These are phyloP conservation scores for Elgonia sp. DNA, from an alignment of 2,888 invertebrate species.

Conservation along the genomic window DNA sequence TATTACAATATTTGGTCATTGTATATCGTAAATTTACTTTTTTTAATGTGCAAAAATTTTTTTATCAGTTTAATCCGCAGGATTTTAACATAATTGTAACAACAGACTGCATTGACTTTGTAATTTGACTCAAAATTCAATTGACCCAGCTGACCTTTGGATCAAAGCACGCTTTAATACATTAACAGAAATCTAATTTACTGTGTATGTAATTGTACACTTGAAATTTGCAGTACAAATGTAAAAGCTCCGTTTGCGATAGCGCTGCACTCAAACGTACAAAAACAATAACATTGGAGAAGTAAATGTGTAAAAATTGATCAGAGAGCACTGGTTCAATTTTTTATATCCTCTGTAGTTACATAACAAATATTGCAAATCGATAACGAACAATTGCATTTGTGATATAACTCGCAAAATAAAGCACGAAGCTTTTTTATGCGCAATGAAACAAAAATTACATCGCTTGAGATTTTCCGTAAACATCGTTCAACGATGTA, in stretches of 20 bases:
- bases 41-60: too few relatives aligned
- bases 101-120: not conserved
- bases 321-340: not conserved
- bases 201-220: not conserved
- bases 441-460: not conserved
- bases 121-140: not conserved
- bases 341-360: not conserved
- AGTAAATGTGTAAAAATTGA: slow-evolving; percentile 6
- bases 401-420: slow-evolving; percentile 13
- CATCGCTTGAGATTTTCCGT: not conserved
- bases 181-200: slow-evolving; percentile 3
- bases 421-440: not conserved
- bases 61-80: too few relatives aligned
- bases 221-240: not conserved
- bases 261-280: not conserved
- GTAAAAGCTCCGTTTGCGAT: not conserved
- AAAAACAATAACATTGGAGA: not conserved
- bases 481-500: not conserved
- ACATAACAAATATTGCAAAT: slow-evolving; percentile 35
- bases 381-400: slow-evolving; percentile 22
- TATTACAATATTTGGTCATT: too few relatives aligned
- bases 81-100: too few relatives aligned
- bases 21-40: too few relatives aligned
- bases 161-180: not conserved
- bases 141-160: not conserved